Evolutionary conservation across 2,113 vertebrate genomes (phyloP), one percentile per base, ranked within the genome.

Genomic region (Ibidorhyncha struthersii): DNA sequence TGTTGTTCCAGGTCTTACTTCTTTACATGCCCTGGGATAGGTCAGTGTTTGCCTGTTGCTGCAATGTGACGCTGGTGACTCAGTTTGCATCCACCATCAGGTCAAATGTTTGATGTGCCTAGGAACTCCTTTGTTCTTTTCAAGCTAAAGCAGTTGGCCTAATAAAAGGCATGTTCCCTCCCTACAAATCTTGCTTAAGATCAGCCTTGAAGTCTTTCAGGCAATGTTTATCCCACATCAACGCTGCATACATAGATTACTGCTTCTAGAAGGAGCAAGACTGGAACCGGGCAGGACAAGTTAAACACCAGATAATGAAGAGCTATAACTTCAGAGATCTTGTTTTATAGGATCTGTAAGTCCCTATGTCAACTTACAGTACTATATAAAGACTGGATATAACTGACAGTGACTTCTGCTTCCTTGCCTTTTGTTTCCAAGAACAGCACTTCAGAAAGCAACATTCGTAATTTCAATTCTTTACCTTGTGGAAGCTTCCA

Each of bases 401-500:
- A 67, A 50, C 45, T 38, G 15, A 18, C 16, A 71, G 19, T 29
- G 13, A 65, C 27, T 91, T 90, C 30, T 79, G 14, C 34, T 81
- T 66, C 49, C 13, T 55, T 38, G 10, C 32, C 59, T 70, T 89
- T 56, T 84, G 27, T 67, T 94, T 93, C 81, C 74, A 88, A 95
- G 32, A 81, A 34, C 43, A 81, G 41, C 70, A 84, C 18, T 82
- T 85, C 62, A 67, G 65, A 96, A 95, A 95, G 81, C n/a, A 95
- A 94, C 32, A 83, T 45, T 45, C 40, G 78, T 14, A 32, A 79
- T 70, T 82, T 93, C 41, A 84, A 32, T 36, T 40, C 59, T 94
- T 99, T 98, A 99, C 99, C 99, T 99, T 99, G 97, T 99, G 99
- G 98, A 99, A 99, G 96, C 99, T 99, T 91, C 99, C 99, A 82